A percentile compares a stretch with the other conserved stretches of the same genome.
These are phyloP conservation scores for Riparia riparia DNA, from an alignment of 2,113 vertebrate species.

Conservation along the genomic window DNA sequence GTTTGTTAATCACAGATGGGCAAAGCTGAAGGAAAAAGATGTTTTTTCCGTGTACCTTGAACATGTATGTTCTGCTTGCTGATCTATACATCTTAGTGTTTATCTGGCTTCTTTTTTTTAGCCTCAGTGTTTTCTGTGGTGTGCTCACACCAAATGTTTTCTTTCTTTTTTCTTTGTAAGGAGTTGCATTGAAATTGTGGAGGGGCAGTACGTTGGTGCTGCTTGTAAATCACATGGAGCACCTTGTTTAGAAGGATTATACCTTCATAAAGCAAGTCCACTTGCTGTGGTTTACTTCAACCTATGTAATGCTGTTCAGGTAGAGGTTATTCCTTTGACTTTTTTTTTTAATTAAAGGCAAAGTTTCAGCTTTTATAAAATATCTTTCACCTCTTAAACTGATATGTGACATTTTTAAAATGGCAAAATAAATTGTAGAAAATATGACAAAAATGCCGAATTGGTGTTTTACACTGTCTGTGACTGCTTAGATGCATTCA, in stretches of 20 bases:
- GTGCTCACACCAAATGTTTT: background rate
- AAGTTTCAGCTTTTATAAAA: background rate
- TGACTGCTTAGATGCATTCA: background rate
- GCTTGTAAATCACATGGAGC: background rate
- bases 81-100: background rate
- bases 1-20: background rate
- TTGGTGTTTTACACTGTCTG: background rate
- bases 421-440: background rate
- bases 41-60: background rate
- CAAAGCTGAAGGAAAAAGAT: background rate
- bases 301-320: background rate
- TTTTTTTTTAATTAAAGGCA: background rate
- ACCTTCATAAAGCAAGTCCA: background rate
- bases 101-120: background rate
- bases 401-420: background rate
- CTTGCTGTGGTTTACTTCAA: background rate
- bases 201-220: background rate
- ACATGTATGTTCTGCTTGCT: background rate
- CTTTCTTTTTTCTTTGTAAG: background rate
- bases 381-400: background rate
- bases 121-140: background rate
- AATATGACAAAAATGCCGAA: background rate
- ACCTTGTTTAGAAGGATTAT: background rate
- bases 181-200: background rate
- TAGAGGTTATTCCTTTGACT: background rate